Evolutionary conservation across 1,140 invertebrate genomes (phyloP).

Genomic region (Hydropsyche tenuis): DNA sequence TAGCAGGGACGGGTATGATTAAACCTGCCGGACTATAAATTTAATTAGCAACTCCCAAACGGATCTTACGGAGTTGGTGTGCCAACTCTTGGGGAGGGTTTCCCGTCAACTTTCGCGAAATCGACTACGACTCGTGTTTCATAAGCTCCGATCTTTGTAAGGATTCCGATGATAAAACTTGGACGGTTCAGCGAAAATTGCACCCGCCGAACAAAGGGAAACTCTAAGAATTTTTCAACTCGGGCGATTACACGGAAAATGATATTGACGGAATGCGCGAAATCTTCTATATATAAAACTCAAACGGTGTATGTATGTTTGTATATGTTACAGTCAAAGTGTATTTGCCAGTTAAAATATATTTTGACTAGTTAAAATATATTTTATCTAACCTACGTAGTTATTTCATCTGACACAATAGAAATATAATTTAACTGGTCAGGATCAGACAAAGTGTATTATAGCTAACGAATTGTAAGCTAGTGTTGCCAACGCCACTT

Average conservation of each 20-base stretch:
- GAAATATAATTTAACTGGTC: too few species aligned
- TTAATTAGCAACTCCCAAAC: constrained; percentile 26
- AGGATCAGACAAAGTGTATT: too few species aligned
- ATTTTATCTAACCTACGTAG: too few species aligned
- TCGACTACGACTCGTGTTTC: not conserved
- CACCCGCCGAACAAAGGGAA: not conserved
- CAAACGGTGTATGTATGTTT: too few species aligned
- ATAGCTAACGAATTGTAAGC: too few species aligned
- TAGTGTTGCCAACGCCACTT: too few species aligned
- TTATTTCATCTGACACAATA: too few species aligned
- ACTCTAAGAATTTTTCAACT: not conserved
- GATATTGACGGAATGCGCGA: not conserved
- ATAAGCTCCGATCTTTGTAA: not conserved
- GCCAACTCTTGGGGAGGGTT: too few species aligned
- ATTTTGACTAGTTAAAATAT: too few species aligned
- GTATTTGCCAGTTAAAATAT: too few species aligned
- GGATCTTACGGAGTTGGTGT: not conserved
- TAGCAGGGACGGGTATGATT: constrained; percentile 12
- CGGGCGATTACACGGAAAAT: not conserved
- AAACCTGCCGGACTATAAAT: constrained; percentile 35
- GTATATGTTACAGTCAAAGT: too few species aligned
- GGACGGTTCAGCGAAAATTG: constrained; percentile 5
- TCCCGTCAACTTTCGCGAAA: not conserved
- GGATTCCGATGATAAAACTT: constrained; percentile 13
- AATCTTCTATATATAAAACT: not conserved